Evolutionary conservation across 2,888 invertebrate species (phyloP), one percentile per base, ranked within the genome.

Genomic region (Ryuthela nishihirai): DNA sequence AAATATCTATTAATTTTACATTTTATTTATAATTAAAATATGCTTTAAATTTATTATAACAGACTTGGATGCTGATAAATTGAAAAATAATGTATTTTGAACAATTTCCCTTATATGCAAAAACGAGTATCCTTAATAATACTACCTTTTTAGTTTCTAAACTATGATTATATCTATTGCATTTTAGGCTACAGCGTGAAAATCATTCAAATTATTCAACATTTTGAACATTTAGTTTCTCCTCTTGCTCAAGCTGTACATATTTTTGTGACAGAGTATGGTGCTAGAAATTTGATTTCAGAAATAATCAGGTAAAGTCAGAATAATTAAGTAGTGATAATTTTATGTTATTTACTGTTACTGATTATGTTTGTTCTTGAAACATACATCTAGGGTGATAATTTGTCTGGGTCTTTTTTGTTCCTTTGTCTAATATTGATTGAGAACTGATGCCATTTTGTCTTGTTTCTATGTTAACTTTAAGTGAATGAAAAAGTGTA

Each of bases 171-270:
- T 49, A 12, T 48, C 18, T 23, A 18, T 45, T 45, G 64, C 10
- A 21, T 62, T 52, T 42, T 50, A 73, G 72, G 71, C 55, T 72
- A 70, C 49, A 72, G 70, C 64, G 52, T 74, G 63, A 73, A 74
- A 69, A 69, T 75, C 72, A 78, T 78, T 20, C 79, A 89, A 81
- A 72, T 88, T 44, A 78, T 91, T 25, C 87, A 88, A 76, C 80
- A 83, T 66, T 80, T 82, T 69, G 90, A 91, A 67, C 83, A 85
- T 74, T 75, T 88, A 29, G 82, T 83, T 0, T 73, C 77, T 10
- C 82, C 84, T 23, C 78, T 88, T 65, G 84, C 86, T 24, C 80
- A 81, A 55, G 86, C 85, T 24, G 82, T 89, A 1, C 80, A 83
- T 32, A 79, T 84, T 59, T 77, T 89, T 69, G 82, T 85, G 1